Evolutionary conservation across 1,140 invertebrate genomes (phyloP).

Genomic region (Achatina immaculata): DNA sequence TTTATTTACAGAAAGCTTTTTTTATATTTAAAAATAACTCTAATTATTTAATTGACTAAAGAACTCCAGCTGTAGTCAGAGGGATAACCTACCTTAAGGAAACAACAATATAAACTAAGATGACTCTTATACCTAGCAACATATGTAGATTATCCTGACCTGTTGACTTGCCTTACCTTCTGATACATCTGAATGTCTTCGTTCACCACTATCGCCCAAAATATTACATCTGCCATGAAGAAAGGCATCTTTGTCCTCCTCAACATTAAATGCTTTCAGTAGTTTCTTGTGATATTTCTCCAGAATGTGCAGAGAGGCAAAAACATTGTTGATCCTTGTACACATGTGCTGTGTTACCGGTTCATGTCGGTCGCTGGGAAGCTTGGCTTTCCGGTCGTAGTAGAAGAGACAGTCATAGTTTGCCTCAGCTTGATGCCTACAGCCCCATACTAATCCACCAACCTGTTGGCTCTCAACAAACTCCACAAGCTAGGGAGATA

Average conservation of each 20-base stretch:
- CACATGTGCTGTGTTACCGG: slow-evolving; percentile 65
- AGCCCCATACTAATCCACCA: slow-evolving; percentile 59
- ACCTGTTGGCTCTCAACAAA: slow-evolving; percentile 47
- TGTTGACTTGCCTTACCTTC: neutral
- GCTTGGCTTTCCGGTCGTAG: slow-evolving; percentile 45
- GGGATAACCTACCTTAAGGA: no score
- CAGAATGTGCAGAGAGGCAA: slow-evolving; percentile 46
- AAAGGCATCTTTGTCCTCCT: neutral
- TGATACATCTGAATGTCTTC: neutral
- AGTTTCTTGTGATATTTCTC: slow-evolving; percentile 42
- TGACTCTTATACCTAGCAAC: no score
- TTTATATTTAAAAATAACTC: neutral
- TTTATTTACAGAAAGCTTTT: neutral
- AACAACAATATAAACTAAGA: no score
- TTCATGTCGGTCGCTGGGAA: slow-evolving; percentile 60
- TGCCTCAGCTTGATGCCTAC: slow-evolving; percentile 52
- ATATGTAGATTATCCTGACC: no score
- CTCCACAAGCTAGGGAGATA: slow-evolving; percentile 51
- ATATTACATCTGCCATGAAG: neutral
- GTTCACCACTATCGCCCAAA: neutral
- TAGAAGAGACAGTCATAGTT: slow-evolving; percentile 54
- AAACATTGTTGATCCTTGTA: slow-evolving; percentile 61
- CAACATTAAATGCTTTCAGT: neutral
- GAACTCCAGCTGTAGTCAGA: no score
- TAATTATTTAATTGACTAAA: no score